Evolutionary conservation across 2,113 vertebrate genomes (phyloP).

Genomic region (Pelobates fuscus): DNA sequence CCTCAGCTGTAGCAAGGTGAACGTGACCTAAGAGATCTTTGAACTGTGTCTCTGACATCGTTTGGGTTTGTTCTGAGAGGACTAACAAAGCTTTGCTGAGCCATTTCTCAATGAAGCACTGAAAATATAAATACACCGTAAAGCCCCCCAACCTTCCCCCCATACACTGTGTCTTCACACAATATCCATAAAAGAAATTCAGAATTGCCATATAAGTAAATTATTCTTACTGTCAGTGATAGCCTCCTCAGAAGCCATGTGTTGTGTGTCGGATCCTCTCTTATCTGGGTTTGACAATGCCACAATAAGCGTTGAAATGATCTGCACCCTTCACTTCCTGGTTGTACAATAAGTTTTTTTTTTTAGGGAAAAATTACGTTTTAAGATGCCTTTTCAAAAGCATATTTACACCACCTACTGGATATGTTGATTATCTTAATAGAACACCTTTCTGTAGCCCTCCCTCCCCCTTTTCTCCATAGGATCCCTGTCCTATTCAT

Average conservation of each 20-base stretch:
- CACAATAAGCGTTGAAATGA: constrained; percentile 10
- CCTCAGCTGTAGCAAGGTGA: no score
- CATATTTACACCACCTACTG: constrained; percentile 50
- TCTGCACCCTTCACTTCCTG: constrained; percentile 35
- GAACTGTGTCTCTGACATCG: no score
- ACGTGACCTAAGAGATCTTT: no score
- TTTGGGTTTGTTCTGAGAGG: no score
- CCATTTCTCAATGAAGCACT: neutral
- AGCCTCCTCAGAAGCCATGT: constrained; percentile 49
- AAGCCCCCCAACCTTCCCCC: neutral
- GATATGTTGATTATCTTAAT: constrained; percentile 36
- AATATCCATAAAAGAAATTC: neutral
- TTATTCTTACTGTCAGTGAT: constrained; percentile 25
- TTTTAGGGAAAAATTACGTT: constrained; percentile 35
- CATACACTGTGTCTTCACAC: neutral
- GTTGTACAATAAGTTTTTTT: constrained; percentile 30
- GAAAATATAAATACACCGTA: neutral
- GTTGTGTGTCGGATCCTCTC: constrained; percentile 21
- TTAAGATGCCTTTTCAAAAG: constrained; percentile 22
- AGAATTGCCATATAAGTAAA: neutral
- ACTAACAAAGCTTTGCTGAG: neutral
- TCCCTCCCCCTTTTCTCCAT: neutral
- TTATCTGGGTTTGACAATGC: constrained; percentile 20
- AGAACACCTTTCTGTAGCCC: constrained; percentile 28
- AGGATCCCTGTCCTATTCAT: constrained; percentile 9